Conservation (phyloP, 2,113 vertebrate species). For the Eolophus roseicapilla region DNA sequence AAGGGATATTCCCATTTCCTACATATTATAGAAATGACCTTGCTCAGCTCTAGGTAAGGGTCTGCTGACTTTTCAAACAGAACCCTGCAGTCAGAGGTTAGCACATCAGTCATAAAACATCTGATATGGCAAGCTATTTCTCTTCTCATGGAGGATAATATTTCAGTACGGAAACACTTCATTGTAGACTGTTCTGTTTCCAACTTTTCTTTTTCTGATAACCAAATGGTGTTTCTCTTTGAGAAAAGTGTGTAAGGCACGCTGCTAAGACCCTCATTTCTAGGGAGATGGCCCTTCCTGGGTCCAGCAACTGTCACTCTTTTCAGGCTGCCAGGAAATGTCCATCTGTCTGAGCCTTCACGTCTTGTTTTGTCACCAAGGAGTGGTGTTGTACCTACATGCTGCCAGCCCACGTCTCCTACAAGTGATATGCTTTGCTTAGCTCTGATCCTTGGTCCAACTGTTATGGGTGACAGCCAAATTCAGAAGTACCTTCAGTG, state of each 20-base stretch:
- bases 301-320: neutral
- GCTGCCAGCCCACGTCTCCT: neutral
- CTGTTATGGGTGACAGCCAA: neutral
- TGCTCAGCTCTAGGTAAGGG: neutral
- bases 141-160: neutral
- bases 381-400: neutral
- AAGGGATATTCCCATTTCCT: neutral
- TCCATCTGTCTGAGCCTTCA: neutral
- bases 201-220: neutral
- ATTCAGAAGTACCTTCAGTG: neutral
- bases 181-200: neutral
- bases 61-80: neutral
- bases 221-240: neutral
- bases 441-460: neutral
- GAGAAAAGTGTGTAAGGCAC: neutral
- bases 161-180: neutral
- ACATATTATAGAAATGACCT: fast-evolving
- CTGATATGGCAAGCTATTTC: neutral
- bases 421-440: neutral
- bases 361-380: neutral
- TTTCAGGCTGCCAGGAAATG: neutral
- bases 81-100: neutral
- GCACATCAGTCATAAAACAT: neutral
- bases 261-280: neutral
- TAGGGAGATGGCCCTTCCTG: neutral